Evolutionary conservation across 2,113 vertebrate species (phyloP), one percentile per base, ranked within the genome.

Genomic region (Telmatochromis brichardi): DNA sequence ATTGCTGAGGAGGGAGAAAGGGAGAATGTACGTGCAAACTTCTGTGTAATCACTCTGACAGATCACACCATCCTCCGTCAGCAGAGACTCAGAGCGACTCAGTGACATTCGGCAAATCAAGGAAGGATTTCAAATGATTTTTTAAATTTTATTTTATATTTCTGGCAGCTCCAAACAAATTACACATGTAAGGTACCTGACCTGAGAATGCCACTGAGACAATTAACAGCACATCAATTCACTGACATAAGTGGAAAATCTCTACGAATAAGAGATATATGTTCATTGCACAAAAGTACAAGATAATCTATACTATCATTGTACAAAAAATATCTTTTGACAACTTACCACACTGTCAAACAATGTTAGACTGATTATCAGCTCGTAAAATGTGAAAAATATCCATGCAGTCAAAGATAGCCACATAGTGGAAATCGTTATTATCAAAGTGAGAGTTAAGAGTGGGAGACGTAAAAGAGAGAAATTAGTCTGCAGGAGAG

Each of bases 181-280:
- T 51, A 35, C 54, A 92, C 7, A 73, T 68, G 51, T 33, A 63
- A 10, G 26, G 19, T 54, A 86, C 58, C 50, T 35, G 76, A 91
- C 89, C 90, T 93, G 91, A 94, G 90, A 89, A 80, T 45, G 31
- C 15, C 71, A 73, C 4, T 3, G 28, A 78, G 63, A 84, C 63
- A 37, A 35, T 14, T 15, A 71, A 55, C 7, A 63, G 40, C 6
- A 65, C 65, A 53, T 19, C 50, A 55, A 26, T 35, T 81, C 50
- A 68, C 15, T 5, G 12, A 68, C 26, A 81, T 53, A 57, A 86
- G 79, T 37, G 33, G 7, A 15, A 87, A 65, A 26, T 84, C 63
- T 83, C 71, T 55, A 33, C 8, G 45, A 84, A 45, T 37, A 47
- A 81, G 40, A 84, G 50, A 57, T 83, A 19, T 54, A 50, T 79